Conservation (phyloP, 2,113 vertebrate genomes). For the Andinoacara biseriatus region DNA sequence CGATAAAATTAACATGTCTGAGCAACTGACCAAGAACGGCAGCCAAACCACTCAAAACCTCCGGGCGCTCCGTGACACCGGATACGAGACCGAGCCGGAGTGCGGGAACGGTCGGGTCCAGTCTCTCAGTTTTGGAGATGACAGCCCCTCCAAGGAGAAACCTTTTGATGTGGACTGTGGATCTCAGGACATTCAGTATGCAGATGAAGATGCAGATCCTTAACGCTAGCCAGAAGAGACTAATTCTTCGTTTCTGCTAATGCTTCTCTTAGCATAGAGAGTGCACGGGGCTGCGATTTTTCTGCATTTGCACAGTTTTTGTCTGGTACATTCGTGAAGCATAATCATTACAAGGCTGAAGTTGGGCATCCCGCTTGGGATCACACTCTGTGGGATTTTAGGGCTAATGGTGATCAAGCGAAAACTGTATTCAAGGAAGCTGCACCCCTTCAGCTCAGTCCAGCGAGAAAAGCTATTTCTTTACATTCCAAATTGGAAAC, state of each 20-base stretch:
- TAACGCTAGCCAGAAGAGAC: conserved; percentile 40
- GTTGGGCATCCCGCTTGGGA: not conserved
- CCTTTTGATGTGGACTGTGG: conserved; percentile 93
- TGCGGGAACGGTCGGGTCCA: conserved; percentile 85
- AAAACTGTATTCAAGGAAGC: conserved; percentile 22
- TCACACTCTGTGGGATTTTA: conserved; percentile 30
- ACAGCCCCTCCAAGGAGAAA: conserved; percentile 76
- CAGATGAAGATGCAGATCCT: conserved; percentile 84
- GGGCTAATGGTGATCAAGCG: conserved; percentile 5
- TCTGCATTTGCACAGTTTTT: conserved; percentile 10
- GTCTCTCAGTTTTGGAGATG: conserved; percentile 70
- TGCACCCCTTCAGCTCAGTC: conserved; percentile 51
- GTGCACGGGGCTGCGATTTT: not conserved
- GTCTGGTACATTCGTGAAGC: not conserved
- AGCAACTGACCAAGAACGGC: conserved; percentile 79
- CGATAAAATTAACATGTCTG: conserved; percentile 82
- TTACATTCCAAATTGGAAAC: conserved; percentile 98
- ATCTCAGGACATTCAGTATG: conserved; percentile 87
- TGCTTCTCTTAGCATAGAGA: not conserved
- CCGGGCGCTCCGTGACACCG: conserved; percentile 87
- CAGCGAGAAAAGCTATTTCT: conserved; percentile 79
- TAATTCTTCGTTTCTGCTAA: not conserved
- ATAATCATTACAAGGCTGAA: not conserved
- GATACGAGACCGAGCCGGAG: conserved; percentile 93
- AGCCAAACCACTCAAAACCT: conserved; percentile 74